A percentile compares a stretch with the other conserved stretches of the same genome.
phyloP scores from a whole-genome alignment of 1,140 invertebrate species.

The Drosophila navojoa region DNA sequence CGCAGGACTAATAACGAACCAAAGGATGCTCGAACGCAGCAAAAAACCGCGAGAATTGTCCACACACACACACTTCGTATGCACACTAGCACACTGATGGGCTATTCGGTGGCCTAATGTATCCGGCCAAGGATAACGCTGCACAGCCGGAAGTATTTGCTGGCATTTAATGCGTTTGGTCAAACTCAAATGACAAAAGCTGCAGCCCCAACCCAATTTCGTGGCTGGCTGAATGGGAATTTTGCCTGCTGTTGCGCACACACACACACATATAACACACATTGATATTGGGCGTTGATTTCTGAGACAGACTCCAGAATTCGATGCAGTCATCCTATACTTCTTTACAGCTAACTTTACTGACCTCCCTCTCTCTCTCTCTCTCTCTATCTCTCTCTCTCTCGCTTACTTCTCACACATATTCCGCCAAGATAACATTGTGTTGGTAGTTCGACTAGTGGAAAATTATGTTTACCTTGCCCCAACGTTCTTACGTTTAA shows the following conservation, averaged over 20 bases:
- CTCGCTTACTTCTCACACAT: too few relatives aligned
- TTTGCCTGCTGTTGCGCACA: conserved; percentile 26
- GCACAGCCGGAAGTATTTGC: conserved; percentile 63
- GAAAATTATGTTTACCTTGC: conserved; percentile 73
- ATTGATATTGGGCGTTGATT: conserved; percentile 27
- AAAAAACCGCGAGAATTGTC: conserved; percentile 36
- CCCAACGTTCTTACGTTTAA: conserved; percentile 50
- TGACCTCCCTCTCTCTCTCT: too few relatives aligned
- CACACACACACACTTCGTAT: too few relatives aligned
- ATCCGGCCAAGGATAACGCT: conserved; percentile 48
- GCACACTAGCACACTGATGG: background rate
- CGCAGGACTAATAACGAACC: conserved; percentile 33
- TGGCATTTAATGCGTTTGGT: conserved; percentile 69
- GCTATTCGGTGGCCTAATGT: conserved; percentile 53
- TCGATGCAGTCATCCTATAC: conserved; percentile 20
- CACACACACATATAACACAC: conserved; percentile 22
- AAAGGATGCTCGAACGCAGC: conserved; percentile 19
- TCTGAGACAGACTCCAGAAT: conserved; percentile 35
- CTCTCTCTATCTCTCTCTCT: too few relatives aligned
- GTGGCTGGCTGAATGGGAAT: conserved; percentile 5
- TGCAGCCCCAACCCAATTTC: conserved; percentile 18
- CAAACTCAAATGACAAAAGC: conserved; percentile 49
- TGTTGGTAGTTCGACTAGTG: conserved; percentile 40
- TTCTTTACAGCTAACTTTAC: too few relatives aligned
- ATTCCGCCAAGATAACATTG: too few relatives aligned